A percentile compares a stretch with the other conserved stretches of the same genome.
phyloP scores from a whole-genome alignment of 2,797 vertebrate species.

The Staurois parvus region DNA sequence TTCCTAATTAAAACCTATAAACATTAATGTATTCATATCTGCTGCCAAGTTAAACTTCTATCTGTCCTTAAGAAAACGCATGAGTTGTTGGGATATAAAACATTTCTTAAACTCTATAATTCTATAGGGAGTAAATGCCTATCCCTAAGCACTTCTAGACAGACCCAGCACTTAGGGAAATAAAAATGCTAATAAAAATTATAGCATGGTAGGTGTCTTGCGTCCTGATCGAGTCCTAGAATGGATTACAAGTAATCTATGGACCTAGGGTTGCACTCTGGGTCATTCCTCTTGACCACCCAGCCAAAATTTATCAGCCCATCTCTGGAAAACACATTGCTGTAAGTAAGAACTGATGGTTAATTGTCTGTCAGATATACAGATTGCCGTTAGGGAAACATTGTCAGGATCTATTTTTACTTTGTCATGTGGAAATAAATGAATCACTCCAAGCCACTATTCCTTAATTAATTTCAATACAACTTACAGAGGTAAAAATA shows the following conservation, averaged over 20 bases:
- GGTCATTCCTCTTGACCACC: background rate
- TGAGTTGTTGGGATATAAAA: no score
- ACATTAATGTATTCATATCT: background rate
- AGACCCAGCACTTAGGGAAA: background rate
- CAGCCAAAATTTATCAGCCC: background rate
- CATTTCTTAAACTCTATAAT: background rate
- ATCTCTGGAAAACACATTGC: background rate
- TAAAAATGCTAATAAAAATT: background rate
- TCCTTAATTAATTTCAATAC: background rate
- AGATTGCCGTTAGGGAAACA: background rate
- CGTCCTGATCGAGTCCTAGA: background rate
- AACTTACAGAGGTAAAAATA: background rate
- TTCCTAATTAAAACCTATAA: background rate
- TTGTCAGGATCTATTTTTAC: conserved; percentile 2
- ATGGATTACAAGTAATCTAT: background rate
- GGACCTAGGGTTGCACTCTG: no score
- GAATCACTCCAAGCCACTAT: background rate
- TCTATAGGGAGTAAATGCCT: background rate
- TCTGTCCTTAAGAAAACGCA: background rate
- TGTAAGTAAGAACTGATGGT: background rate
- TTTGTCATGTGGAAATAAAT: background rate
- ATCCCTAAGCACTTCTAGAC: background rate
- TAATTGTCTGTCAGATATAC: background rate
- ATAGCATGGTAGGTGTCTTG: background rate
- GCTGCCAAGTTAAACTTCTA: background rate